A percentile compares a stretch with the other conserved stretches of the same genome.
Evolutionary conservation across 2,797 vertebrate genomes (phyloP).

Genomic region (Falco rusticolus): DNA sequence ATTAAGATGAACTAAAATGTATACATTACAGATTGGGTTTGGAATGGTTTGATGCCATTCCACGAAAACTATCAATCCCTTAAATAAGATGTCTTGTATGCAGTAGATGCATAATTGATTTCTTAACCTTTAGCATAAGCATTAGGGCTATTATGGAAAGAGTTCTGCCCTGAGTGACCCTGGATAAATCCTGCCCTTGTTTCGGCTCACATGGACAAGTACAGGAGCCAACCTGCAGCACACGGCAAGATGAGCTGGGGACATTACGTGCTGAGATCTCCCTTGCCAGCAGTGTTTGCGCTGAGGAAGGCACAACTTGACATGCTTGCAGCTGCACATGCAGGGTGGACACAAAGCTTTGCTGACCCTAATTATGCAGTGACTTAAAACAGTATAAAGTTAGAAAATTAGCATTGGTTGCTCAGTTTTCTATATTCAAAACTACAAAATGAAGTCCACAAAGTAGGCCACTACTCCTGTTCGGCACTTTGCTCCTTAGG

Average conservation of each 20-base stretch:
- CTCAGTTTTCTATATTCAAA: background rate
- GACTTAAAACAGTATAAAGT: background rate
- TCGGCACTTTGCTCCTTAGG: background rate
- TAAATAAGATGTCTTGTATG: background rate
- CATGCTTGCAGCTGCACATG: background rate
- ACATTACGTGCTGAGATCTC: fast-evolving
- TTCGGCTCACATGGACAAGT: background rate
- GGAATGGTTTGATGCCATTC: background rate
- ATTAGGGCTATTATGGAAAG: background rate
- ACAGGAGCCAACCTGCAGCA: background rate
- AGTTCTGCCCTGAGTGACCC: background rate
- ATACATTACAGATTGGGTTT: background rate
- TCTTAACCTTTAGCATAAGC: background rate
- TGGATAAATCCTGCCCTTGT: background rate
- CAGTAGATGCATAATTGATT: background rate
- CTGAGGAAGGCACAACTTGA: background rate
- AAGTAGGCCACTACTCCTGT: background rate
- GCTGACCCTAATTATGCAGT: background rate
- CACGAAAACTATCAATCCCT: background rate
- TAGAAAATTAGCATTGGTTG: background rate
- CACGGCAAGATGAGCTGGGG: background rate
- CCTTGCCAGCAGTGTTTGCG: background rate
- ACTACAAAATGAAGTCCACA: background rate
- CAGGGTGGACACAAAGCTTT: background rate
- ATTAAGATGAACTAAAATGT: conserved; percentile 9